Conservation (phyloP, 2,888 invertebrate genomes). For the Caenorhabditis sp. region DNA sequence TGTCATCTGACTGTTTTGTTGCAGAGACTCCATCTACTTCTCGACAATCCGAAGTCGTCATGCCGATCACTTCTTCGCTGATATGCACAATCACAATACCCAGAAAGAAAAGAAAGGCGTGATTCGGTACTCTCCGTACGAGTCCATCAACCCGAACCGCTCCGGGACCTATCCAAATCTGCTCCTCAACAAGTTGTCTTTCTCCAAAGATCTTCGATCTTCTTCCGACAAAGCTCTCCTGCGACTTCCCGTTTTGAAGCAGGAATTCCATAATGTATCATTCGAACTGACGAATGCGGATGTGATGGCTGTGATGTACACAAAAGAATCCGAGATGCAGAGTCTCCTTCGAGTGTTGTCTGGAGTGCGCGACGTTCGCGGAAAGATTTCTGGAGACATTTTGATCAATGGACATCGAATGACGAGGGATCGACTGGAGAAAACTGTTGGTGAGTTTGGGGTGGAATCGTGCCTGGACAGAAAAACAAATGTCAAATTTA, state of each 20-base stretch:
- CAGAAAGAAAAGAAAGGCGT: slow-evolving; percentile 49
- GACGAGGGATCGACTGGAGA: slow-evolving; percentile 87
- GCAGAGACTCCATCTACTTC: slow-evolving; percentile 61
- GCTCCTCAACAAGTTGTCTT: slow-evolving; percentile 87
- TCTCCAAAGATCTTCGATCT: slow-evolving; percentile 85
- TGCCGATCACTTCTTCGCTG: slow-evolving; percentile 53
- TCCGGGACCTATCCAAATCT: slow-evolving; percentile 83
- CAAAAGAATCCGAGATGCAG: slow-evolving; percentile 90
- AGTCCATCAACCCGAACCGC: slow-evolving; percentile 19
- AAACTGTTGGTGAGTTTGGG: slow-evolving; percentile 86
- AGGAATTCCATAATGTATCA: slow-evolving; percentile 88
- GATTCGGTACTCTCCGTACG: slow-evolving; percentile 49
- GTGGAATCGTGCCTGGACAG: not conserved
- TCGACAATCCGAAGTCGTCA: slow-evolving; percentile 60
- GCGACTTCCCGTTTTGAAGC: slow-evolving; percentile 83
- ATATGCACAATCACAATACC: slow-evolving; percentile 25
- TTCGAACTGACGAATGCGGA: slow-evolving; percentile 94
- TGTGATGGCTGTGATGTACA: slow-evolving; percentile 93
- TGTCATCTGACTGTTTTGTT: not conserved
- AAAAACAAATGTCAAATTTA: too few relatives aligned
- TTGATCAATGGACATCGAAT: slow-evolving; percentile 92
- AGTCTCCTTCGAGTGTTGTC: slow-evolving; percentile 91
- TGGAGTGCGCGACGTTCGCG: slow-evolving; percentile 87
- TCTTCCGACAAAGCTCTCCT: slow-evolving; percentile 84
- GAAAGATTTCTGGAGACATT: slow-evolving; percentile 88